Evolutionary conservation across 2,113 vertebrate species (phyloP).

Genomic region (Megalops atlanticus): DNA sequence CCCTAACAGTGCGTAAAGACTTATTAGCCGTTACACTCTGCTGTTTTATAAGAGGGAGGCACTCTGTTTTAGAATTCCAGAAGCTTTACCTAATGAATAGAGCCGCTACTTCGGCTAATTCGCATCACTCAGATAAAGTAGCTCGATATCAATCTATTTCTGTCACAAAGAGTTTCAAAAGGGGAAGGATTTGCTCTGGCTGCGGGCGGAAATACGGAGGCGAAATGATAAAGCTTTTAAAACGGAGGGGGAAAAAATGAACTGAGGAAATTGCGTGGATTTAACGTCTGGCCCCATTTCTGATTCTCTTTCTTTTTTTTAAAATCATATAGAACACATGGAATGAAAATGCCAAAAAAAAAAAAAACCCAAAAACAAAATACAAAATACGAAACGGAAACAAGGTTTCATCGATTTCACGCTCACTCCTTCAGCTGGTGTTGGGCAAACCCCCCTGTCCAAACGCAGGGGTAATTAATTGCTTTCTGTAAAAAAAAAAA

Average conservation of each 20-base stretch:
- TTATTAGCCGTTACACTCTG: slow-evolving; percentile 62
- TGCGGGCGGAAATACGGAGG: slow-evolving; percentile 32
- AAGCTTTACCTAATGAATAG: slow-evolving; percentile 70
- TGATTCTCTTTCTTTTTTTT: slow-evolving; percentile 25
- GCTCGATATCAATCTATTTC: slow-evolving; percentile 63
- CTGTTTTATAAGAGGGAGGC: slow-evolving; percentile 61
- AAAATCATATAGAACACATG: slow-evolving; percentile 53
- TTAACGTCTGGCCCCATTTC: slow-evolving; percentile 4
- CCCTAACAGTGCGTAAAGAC: slow-evolving; percentile 69
- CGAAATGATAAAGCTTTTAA: slow-evolving; percentile 38
- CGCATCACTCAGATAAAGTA: slow-evolving; percentile 60
- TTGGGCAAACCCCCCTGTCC: slow-evolving; percentile 37
- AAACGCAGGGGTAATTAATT: slow-evolving; percentile 57
- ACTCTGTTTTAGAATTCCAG: slow-evolving; percentile 66
- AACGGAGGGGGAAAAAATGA: neutral
- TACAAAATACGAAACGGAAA: slow-evolving; percentile 37
- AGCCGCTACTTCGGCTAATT: slow-evolving; percentile 59
- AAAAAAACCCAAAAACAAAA: slow-evolving; percentile 52
- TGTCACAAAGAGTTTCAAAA: slow-evolving; percentile 51
- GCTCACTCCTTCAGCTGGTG: slow-evolving; percentile 56
- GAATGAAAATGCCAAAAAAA: neutral
- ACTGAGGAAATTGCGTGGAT: neutral
- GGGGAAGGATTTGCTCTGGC: slow-evolving; percentile 45
- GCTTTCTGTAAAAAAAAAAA: slow-evolving; percentile 40
- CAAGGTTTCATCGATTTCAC: slow-evolving; percentile 58